These are phyloP conservation scores for Diploscapter pachys DNA, from an alignment of 1,140 invertebrate genomes.

Conservation along the genomic window DNA sequence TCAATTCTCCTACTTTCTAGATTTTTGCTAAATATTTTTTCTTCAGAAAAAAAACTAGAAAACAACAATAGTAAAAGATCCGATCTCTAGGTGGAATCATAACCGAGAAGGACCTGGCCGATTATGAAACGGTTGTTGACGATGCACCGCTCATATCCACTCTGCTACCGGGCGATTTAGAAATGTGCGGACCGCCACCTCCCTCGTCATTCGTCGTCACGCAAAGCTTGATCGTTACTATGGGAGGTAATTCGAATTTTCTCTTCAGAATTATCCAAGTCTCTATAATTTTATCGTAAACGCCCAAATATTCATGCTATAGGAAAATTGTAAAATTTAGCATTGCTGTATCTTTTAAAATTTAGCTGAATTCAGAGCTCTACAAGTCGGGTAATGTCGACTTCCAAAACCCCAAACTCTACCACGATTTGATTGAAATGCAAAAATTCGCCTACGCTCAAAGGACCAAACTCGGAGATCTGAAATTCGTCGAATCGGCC, in stretches of 20 bases:
- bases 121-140: slow-evolving; percentile 66
- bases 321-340: too few species aligned
- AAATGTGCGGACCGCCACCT: slow-evolving; percentile 35
- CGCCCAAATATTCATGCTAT: not conserved
- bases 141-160: slow-evolving; percentile 60
- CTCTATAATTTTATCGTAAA: not conserved
- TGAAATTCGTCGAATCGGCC: not conserved
- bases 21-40: not conserved
- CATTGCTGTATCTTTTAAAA: slow-evolving; percentile 14
- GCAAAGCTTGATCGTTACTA: slow-evolving; percentile 32
- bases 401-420: not conserved
- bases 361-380: slow-evolving; percentile 35
- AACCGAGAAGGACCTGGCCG: slow-evolving; percentile 71
- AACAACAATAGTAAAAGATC: not conserved
- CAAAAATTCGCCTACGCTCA: slow-evolving; percentile 1
- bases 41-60: not conserved
- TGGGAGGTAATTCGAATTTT: slow-evolving; percentile 5
- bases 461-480: not conserved
- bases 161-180: slow-evolving; percentile 16
- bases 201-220: slow-evolving; percentile 36
- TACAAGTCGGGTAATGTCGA: slow-evolving; percentile 25
- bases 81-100: slow-evolving; percentile 68
- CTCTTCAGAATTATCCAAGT: not conserved
- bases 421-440: not conserved
- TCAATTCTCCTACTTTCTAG: not conserved